Conservation (phyloP, 2,888 invertebrate genomes). For the Antheraea assamensis region DNA sequence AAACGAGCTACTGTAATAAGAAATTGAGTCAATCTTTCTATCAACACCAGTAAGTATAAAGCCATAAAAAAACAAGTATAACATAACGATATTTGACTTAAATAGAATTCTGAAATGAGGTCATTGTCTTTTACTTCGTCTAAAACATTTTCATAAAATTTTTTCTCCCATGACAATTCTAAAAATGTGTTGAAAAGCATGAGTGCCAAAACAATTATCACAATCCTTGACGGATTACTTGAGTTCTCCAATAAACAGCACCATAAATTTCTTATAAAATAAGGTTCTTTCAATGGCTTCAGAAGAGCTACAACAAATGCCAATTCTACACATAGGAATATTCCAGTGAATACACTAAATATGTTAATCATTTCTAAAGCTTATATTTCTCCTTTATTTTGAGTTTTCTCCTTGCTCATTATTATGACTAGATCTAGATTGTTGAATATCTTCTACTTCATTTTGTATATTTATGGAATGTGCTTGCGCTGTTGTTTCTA, state of each 20-base stretch:
- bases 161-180: slow-evolving; percentile 50
- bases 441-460: slow-evolving; percentile 1
- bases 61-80: slow-evolving; percentile 48
- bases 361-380: slow-evolving; percentile 52
- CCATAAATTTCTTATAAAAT: slow-evolving; percentile 53
- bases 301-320: slow-evolving; percentile 51
- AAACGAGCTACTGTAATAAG: slow-evolving; percentile 52
- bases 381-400: not conserved
- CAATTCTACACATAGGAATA: slow-evolving; percentile 48
- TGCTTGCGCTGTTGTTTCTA: slow-evolving; percentile 18
- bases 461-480: slow-evolving; percentile 16
- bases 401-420: not conserved
- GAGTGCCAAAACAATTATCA: slow-evolving; percentile 32
- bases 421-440: slow-evolving; percentile 9
- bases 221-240: slow-evolving; percentile 35
- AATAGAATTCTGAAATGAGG: slow-evolving; percentile 48
- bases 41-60: slow-evolving; percentile 50
- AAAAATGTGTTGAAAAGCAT: slow-evolving; percentile 47
- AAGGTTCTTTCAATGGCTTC: slow-evolving; percentile 58
- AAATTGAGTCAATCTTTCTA: slow-evolving; percentile 52
- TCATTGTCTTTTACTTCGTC: slow-evolving; percentile 34
- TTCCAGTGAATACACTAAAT: slow-evolving; percentile 45
- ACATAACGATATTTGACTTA: slow-evolving; percentile 46
- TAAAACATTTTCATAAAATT: slow-evolving; percentile 38
- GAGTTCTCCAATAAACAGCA: slow-evolving; percentile 38